These are phyloP conservation scores for Siphamia tubifer DNA, from an alignment of 2,113 vertebrate genomes.

Conservation along the genomic window DNA sequence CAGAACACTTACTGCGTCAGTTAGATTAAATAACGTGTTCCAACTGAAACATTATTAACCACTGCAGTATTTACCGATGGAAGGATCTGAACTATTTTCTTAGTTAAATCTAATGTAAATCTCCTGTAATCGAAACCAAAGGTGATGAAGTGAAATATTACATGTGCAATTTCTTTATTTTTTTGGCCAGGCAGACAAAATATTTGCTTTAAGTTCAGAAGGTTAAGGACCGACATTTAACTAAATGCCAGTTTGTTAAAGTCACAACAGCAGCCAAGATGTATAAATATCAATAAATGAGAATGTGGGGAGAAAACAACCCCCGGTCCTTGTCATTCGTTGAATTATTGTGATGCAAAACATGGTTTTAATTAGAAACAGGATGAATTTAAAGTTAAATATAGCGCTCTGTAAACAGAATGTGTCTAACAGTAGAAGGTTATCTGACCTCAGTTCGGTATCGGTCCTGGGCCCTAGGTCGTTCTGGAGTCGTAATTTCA, in stretches of 20 bases:
- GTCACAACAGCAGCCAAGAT: not conserved
- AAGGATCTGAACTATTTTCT: no score
- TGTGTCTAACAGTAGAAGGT: constrained; percentile 7
- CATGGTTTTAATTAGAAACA: not conserved
- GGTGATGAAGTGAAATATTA: no score
- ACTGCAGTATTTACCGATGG: no score
- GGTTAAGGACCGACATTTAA: not conserved
- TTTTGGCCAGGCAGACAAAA: no score
- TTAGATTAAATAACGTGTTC: no score
- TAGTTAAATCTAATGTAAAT: no score
- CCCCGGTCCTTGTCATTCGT: not conserved
- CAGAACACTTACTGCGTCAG: no score
- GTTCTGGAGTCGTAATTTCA: constrained; percentile 48
- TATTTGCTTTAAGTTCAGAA: not conserved
- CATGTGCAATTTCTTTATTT: no score
- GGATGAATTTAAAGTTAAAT: constrained; percentile 20
- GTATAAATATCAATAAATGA: not conserved
- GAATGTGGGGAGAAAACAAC: not conserved
- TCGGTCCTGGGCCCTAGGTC: constrained; percentile 2
- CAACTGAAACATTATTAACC: no score
- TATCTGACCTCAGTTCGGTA: constrained; percentile 27
- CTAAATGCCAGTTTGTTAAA: not conserved
- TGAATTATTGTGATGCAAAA: constrained; percentile 6
- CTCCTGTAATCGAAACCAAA: no score
- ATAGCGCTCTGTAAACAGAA: constrained; percentile 16